Evolutionary conservation across 2,797 vertebrate genomes (phyloP), one percentile per base, ranked within the genome.

Genomic region (Acanthiza pusilla): DNA sequence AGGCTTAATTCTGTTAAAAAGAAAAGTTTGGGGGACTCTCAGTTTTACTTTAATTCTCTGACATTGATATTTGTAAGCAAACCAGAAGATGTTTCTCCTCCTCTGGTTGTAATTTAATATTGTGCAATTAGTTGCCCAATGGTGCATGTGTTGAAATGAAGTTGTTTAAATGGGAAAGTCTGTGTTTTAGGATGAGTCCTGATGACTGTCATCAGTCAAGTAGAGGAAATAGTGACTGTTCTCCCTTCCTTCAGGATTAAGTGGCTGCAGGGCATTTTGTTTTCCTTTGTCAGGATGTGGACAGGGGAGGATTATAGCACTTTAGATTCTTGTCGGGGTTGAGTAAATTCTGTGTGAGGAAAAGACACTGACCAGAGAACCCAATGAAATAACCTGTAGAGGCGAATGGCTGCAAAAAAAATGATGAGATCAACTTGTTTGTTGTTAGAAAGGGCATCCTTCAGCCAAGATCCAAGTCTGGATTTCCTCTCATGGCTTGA

Each of bases 81-180:
- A 61, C 72, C 38, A 83, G 88, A 87, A 85, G 85, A 87, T 85
- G 60, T 80, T 95, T 92, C 48, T 89, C 16, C 21, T 87, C 62
- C 71, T 95, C 75, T 93, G 87, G 75, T 83, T 95, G 66, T 81
- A 88, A 95, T 95, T 94, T 72, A 91, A 18, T 73, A 43, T 92
- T 96, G 89, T 93, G 89, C 87, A 96, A 88, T 62, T n/a, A 55
- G 36, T 96, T 96, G 76, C 85, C 87, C 66, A 91, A 81, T 91
- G 30, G 6, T 40, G 10, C 6, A 4, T 89, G 70, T 94, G 92
- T 91, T 75, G 87, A 94, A 95, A 94, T 80, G 43, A 91, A 58
- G 63, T 78, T 58, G 29, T 89, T 91, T 81, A 43, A 92, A 1
- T 1, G 11, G 79, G 66, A 93, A 93, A 55, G 48, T 75, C 79